A percentile compares a stretch with the other conserved stretches of the same genome.
Conservation (phyloP, 2,113 vertebrate species). For the Melospiza melodia region DNA sequence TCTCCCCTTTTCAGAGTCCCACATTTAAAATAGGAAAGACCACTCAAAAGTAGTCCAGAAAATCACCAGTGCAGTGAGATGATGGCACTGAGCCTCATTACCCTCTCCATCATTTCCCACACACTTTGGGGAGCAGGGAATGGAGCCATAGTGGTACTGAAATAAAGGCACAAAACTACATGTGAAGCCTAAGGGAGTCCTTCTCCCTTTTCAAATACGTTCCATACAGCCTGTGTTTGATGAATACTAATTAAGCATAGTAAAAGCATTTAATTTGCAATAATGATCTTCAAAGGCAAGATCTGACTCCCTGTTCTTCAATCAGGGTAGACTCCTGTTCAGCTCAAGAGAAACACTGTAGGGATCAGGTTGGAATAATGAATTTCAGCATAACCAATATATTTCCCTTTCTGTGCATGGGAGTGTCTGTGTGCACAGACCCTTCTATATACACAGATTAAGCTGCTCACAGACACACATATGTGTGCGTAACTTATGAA, state of each 20-base stretch:
- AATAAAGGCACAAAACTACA: neutral
- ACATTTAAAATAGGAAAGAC: neutral
- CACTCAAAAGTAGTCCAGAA: neutral
- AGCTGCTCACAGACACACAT: neutral
- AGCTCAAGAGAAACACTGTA: neutral
- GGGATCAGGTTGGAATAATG: neutral
- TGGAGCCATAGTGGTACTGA: neutral
- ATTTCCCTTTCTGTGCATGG: neutral
- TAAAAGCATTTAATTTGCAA: neutral
- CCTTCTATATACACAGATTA: fast-evolving
- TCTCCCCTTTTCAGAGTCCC: neutral
- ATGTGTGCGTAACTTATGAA: neutral
- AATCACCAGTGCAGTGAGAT: neutral
- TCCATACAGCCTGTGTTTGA: neutral
- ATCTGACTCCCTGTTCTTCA: neutral
- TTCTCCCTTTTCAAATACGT: neutral
- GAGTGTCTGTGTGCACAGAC: no score
- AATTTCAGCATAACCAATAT: neutral
- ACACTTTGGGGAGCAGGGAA: neutral
- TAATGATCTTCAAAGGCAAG: neutral
- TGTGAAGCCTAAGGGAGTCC: neutral
- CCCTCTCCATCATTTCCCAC: neutral
- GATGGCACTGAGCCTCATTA: neutral
- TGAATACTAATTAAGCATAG: neutral
- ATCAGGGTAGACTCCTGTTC: neutral